phyloP scores from a whole-genome alignment of 1,140 invertebrate species.

The Drosophila punjabiensis region DNA sequence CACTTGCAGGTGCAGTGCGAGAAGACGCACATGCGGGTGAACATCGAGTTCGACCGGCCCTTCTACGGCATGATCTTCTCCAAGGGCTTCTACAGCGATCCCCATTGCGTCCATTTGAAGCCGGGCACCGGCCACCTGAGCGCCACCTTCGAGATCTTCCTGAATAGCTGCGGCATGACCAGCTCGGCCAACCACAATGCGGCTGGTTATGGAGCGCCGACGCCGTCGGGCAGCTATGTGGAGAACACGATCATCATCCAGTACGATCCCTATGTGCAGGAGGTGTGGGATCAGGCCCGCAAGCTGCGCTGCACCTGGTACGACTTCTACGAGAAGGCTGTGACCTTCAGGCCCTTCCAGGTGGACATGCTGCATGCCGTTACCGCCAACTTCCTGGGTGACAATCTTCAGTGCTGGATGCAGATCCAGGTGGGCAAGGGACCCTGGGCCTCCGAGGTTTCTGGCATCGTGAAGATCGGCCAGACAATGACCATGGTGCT shows the following conservation, averaged over 20 bases:
- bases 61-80: conserved; percentile 99
- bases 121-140: conserved; percentile 95
- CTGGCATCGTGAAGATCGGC: conserved; percentile 97
- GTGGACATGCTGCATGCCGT: conserved; percentile 97
- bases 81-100: conserved; percentile 96
- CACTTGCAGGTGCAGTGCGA: conserved; percentile 97
- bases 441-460: conserved; percentile 97
- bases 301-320: conserved; percentile 97
- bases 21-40: conserved; percentile 97
- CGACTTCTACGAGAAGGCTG: conserved; percentile 97
- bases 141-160: conserved; percentile 96
- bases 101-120: conserved; percentile 95
- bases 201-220: conserved; percentile 91
- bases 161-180: conserved; percentile 96
- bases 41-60: conserved; percentile 96
- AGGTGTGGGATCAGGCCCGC: conserved; percentile 94
- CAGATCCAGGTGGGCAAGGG: conserved; percentile 97
- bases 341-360: conserved; percentile 96
- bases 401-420: conserved; percentile 98
- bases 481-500: conserved; percentile 98
- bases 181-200: conserved; percentile 94
- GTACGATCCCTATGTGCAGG: conserved; percentile 97
- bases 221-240: conserved; percentile 95
- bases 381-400: conserved; percentile 96
- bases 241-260: conserved; percentile 98